Evolutionary conservation across 1,140 invertebrate species (phyloP).

Genomic region (Zelostemma sp.): DNA sequence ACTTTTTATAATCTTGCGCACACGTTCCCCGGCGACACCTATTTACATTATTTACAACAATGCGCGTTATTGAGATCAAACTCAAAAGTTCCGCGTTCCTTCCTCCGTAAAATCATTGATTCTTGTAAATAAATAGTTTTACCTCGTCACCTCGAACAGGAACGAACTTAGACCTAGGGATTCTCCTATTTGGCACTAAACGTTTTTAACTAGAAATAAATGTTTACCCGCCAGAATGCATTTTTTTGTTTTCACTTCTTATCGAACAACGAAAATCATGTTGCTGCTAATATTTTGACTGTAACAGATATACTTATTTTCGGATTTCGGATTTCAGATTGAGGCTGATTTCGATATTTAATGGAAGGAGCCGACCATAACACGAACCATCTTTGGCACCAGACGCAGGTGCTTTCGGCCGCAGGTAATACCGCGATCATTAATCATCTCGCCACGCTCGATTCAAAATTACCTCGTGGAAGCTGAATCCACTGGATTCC

Average conservation of each 20-base stretch:
- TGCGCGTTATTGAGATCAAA: conserved; percentile 58
- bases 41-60: conserved; percentile 64
- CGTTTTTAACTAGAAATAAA: conserved; percentile 37
- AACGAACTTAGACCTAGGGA: conserved; percentile 29
- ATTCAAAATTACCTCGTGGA: conserved; percentile 35
- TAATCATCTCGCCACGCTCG: conserved; percentile 44
- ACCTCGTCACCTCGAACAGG: conserved; percentile 3
- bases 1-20: conserved; percentile 2
- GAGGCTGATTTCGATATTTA: neutral
- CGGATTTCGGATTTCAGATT: too few species aligned
- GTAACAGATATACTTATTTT: neutral
- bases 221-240: conserved; percentile 25
- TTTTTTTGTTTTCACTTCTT: conserved; percentile 17
- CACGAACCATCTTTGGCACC: conserved; percentile 45
- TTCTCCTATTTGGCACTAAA: conserved; percentile 44
- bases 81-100: conserved; percentile 38
- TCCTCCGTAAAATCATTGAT: conserved; percentile 3
- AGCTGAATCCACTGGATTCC: conserved; percentile 39
- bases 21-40: conserved; percentile 33
- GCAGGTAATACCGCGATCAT: conserved; percentile 28
- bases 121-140: conserved; percentile 25
- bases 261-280: conserved; percentile 10
- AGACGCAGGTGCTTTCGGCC: conserved; percentile 38
- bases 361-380: conserved; percentile 31
- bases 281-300: neutral